phyloP scores from a whole-genome alignment of 2,888 invertebrate species.

The Tetragonula carbonaria region DNA sequence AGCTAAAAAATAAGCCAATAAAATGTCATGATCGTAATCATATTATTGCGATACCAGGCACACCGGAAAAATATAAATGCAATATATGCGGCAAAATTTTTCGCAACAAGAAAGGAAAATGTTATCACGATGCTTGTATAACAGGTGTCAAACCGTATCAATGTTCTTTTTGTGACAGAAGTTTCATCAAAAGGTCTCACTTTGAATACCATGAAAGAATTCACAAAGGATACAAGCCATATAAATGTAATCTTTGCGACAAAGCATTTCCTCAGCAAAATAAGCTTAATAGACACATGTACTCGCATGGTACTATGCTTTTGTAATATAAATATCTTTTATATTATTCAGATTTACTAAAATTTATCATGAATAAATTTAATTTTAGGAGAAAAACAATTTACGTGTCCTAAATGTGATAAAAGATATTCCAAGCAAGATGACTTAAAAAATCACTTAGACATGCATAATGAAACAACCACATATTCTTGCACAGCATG shows the following conservation, averaged over 20 bases:
- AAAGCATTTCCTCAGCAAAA: conserved; percentile 89
- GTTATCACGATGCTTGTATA: conserved; percentile 79
- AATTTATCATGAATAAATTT: conserved; percentile 2
- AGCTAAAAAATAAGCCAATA: conserved; percentile 51
- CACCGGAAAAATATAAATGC: conserved; percentile 87
- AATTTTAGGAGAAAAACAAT: conserved; percentile 85
- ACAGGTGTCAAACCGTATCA: conserved; percentile 84
- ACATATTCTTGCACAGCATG: conserved; percentile 88
- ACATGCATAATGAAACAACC: conserved; percentile 85
- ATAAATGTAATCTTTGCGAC: conserved; percentile 87
- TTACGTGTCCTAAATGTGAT: conserved; percentile 87
- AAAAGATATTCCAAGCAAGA: conserved; percentile 87
- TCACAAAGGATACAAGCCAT: conserved; percentile 87
- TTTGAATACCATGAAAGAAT: conserved; percentile 89
- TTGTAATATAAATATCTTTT: background rate
- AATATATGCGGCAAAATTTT: conserved; percentile 89
- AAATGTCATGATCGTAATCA: conserved; percentile 74
- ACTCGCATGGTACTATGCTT: conserved; percentile 76
- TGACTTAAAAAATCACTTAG: conserved; percentile 86
- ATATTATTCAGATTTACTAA: background rate
- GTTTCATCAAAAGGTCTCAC: conserved; percentile 89
- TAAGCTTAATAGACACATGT: conserved; percentile 89
- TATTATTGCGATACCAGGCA: conserved; percentile 82
- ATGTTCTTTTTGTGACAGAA: conserved; percentile 84
- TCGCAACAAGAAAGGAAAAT: conserved; percentile 85